These are phyloP conservation scores for Boulengerochromis microlepis DNA, from an alignment of 2,113 vertebrate species.

Conservation along the genomic window DNA sequence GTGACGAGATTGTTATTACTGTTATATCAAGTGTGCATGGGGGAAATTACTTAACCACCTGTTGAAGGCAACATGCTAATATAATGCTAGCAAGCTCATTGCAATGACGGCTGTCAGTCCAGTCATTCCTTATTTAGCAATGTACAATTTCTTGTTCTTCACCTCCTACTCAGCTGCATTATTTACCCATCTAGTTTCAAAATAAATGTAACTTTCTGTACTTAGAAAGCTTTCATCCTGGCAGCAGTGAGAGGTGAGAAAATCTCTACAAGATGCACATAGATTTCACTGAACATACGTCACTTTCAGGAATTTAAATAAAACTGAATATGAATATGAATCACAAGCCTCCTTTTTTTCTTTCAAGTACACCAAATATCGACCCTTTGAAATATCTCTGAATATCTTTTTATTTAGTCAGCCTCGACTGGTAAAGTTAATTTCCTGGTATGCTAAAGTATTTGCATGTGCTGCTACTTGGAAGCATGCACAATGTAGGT, in stretches of 20 bases:
- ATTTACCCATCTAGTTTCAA: neutral
- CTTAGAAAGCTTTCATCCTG: neutral
- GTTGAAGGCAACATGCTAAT: neutral
- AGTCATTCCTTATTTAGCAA: constrained; percentile 45
- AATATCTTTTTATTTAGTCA: neutral
- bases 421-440: fast-evolving
- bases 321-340: neutral
- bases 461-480: neutral
- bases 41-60: neutral
- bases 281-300: neutral
- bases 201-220: neutral
- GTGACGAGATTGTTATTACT: neutral
- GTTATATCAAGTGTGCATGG: neutral
- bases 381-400: neutral
- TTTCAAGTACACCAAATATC: neutral
- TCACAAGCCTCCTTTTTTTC: neutral
- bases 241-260: neutral
- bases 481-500: neutral
- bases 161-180: neutral
- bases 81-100: neutral
- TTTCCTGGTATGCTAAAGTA: neutral
- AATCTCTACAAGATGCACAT: neutral
- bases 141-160: neutral
- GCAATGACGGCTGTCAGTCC: neutral
- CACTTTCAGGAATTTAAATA: neutral